These are phyloP conservation scores for Drosophila neonasuta DNA, from an alignment of 2,888 invertebrate species.

Conservation along the genomic window DNA sequence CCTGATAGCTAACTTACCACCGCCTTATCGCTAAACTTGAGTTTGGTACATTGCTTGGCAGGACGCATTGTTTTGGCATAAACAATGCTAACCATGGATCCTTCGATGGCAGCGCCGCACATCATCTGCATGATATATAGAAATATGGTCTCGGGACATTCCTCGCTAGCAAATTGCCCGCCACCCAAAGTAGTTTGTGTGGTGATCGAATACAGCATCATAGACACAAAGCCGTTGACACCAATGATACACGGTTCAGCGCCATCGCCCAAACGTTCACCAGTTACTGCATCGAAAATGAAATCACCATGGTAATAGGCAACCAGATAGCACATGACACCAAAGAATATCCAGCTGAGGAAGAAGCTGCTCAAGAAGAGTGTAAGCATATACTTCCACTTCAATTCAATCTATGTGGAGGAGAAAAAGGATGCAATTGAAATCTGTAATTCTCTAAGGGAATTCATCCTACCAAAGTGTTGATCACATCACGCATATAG, in stretches of 20 bases:
- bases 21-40: slow-evolving; percentile 91
- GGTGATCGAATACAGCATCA: slow-evolving; percentile 92
- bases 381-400: slow-evolving; percentile 95
- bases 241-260: slow-evolving; percentile 84
- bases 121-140: slow-evolving; percentile 92
- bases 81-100: slow-evolving; percentile 85
- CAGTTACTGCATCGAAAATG: slow-evolving; percentile 84
- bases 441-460: slow-evolving; percentile 1
- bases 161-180: slow-evolving; percentile 90
- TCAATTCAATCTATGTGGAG: slow-evolving; percentile 83
- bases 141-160: slow-evolving; percentile 90
- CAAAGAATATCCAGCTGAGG: slow-evolving; percentile 90
- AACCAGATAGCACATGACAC: slow-evolving; percentile 90
- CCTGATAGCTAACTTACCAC: slow-evolving; percentile 83
- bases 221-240: slow-evolving; percentile 85
- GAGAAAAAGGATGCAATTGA: neutral
- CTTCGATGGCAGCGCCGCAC: slow-evolving; percentile 84
- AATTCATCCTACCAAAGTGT: slow-evolving; percentile 90
- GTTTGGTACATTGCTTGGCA: slow-evolving; percentile 88
- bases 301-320: slow-evolving; percentile 90
- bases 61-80: slow-evolving; percentile 92
- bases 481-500: slow-evolving; percentile 92
- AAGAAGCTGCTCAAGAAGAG: slow-evolving; percentile 94
- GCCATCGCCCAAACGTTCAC: slow-evolving; percentile 82
- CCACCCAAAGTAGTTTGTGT: slow-evolving; percentile 94